These are phyloP conservation scores for Anhinga rufa DNA, from an alignment of 2,113 vertebrate genomes.

Conservation along the genomic window DNA sequence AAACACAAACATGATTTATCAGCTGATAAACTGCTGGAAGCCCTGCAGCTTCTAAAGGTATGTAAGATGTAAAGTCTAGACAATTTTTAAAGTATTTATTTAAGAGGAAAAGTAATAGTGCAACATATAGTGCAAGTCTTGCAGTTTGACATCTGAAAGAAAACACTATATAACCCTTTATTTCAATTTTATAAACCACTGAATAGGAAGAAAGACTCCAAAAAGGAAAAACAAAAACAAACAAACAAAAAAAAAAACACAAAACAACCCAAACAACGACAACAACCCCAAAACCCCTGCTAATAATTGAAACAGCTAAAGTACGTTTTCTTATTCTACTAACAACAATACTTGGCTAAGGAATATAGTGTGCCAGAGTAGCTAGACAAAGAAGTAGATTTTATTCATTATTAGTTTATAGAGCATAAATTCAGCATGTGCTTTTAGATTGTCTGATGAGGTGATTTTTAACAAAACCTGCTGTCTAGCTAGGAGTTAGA, in stretches of 20 bases:
- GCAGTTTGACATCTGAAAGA: neutral
- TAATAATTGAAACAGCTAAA: neutral
- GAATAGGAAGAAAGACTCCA: neutral
- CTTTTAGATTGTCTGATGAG: neutral
- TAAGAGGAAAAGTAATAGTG: neutral
- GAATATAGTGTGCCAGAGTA: neutral
- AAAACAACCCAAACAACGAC: no score
- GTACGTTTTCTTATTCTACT: neutral
- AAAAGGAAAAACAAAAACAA: no score
- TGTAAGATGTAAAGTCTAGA: neutral
- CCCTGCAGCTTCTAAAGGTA: neutral
- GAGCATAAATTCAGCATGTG: neutral
- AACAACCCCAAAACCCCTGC: neutral
- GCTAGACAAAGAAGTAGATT: neutral
- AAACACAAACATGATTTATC: neutral
- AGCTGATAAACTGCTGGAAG: neutral
- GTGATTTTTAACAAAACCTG: neutral
- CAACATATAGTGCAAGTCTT: neutral
- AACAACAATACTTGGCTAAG: neutral
- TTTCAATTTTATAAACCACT: neutral
- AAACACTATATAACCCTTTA: neutral
- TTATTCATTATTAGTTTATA: neutral
- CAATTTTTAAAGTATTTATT: neutral
- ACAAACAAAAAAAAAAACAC: no score
- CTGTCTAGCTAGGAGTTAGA: neutral